Conservation (phyloP, 2,113 vertebrate genomes). For the Donacobius atricapilla region DNA sequence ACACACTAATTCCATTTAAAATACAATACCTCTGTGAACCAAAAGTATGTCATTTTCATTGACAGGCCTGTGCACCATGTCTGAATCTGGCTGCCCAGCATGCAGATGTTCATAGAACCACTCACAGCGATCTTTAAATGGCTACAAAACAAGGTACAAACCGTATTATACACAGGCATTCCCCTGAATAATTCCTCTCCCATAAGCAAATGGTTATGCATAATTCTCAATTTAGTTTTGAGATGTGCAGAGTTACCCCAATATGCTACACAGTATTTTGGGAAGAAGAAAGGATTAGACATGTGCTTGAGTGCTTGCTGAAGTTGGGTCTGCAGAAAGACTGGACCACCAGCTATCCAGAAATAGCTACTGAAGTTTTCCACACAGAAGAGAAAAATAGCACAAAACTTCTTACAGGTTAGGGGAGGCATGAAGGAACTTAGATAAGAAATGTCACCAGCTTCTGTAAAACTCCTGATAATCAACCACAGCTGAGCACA, state of each 20-base stretch:
- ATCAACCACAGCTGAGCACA: background rate
- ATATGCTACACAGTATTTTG: background rate
- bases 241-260: background rate
- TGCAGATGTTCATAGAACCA: slow-evolving; percentile 99
- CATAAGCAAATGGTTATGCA: background rate
- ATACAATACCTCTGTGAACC: slow-evolving; percentile 89
- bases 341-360: background rate
- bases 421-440: background rate
- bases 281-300: background rate
- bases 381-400: background rate
- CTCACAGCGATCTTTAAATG: slow-evolving; percentile 97
- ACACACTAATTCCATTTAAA: background rate
- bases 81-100: slow-evolving; percentile 88
- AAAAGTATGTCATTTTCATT: slow-evolving; percentile 95
- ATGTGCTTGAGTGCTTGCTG: background rate
- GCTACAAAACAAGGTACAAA: slow-evolving; percentile 71
- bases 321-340: background rate
- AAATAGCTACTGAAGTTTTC: background rate
- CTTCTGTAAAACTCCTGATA: background rate
- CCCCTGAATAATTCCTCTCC: background rate
- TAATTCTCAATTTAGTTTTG: background rate
- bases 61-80: slow-evolving; percentile 98
- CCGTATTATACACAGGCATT: background rate
- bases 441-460: background rate
- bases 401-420: background rate